These are phyloP conservation scores for Campylomormyrus tamandua DNA, from an alignment of 2,113 vertebrate species.

Conservation along the genomic window DNA sequence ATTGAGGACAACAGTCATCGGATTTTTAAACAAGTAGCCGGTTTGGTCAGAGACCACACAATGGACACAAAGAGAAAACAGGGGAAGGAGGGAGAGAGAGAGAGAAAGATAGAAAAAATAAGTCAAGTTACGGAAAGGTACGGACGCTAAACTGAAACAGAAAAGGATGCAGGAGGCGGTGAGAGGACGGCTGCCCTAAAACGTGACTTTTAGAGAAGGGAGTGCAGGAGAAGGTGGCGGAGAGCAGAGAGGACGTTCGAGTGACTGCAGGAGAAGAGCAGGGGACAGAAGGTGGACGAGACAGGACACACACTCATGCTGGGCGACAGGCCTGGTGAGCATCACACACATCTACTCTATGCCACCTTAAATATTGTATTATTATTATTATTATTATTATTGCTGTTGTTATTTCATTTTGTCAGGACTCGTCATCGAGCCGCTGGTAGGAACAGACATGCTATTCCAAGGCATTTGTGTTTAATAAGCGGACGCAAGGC, in stretches of 20 bases:
- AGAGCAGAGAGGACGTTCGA: constrained; percentile 58
- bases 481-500: not conserved
- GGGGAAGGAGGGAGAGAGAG: constrained; percentile 53
- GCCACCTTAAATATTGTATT: not conserved
- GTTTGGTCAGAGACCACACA: constrained; percentile 3
- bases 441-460: not conserved
- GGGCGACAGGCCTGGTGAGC: not conserved
- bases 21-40: not conserved
- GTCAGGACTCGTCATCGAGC: not conserved
- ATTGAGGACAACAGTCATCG: not conserved
- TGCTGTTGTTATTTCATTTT: not conserved
- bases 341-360: not conserved
- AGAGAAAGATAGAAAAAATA: constrained; percentile 71
- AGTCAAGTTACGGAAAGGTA: constrained; percentile 71
- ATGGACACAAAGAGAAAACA: constrained; percentile 34
- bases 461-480: not conserved
- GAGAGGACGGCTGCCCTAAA: constrained; percentile 47
- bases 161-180: constrained; percentile 50
- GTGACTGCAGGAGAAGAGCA: constrained; percentile 52
- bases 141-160: constrained; percentile 59
- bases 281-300: constrained; percentile 33
- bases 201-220: constrained; percentile 28
- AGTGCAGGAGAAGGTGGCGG: constrained; percentile 28
- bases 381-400: not conserved
- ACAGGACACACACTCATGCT: constrained; percentile 24